Percentiles rank a stretch among this genome's conserved stretches.
phyloP scores from a whole-genome alignment of 2,797 vertebrate genomes.

The Crocodylus rhombifer region DNA sequence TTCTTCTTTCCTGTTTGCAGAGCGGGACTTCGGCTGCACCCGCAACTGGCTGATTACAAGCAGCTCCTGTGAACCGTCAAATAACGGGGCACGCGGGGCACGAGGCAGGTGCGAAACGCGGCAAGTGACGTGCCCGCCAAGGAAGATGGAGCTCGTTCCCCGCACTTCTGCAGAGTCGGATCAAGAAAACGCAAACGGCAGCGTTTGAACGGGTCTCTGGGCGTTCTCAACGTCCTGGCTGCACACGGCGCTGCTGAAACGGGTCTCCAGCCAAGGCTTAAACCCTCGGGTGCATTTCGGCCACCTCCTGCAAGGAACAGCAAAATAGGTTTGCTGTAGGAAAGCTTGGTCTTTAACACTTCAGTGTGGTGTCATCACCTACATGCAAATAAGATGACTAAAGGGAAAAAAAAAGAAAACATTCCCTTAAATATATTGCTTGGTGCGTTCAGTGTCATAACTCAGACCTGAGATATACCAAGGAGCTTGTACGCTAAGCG shows the following conservation, averaged over 20 bases:
- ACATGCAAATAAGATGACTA: background rate
- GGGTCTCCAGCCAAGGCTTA: no score
- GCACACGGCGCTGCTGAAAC: no score
- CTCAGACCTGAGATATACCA: background rate
- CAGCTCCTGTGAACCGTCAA: background rate
- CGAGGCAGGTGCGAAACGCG: background rate
- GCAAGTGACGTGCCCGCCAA: background rate
- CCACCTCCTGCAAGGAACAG: background rate
- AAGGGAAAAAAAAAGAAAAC: background rate
- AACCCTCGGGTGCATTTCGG: background rate
- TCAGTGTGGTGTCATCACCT: no score
- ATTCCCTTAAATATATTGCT: background rate
- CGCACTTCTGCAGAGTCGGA: background rate
- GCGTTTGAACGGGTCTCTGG: no score
- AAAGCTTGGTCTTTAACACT: no score
- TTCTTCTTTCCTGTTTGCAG: background rate
- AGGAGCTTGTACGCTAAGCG: background rate
- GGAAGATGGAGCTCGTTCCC: background rate
- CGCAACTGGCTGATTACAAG: no score
- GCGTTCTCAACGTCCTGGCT: no score
- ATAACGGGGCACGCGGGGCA: fast-evolving
- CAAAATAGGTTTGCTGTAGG: background rate
- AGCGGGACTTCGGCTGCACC: background rate
- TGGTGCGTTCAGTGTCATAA: background rate
- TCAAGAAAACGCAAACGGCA: background rate